Evolutionary conservation across 1,140 invertebrate genomes (phyloP), one percentile per base, ranked within the genome.

Genomic region (Plectrocnemia conspersa): DNA sequence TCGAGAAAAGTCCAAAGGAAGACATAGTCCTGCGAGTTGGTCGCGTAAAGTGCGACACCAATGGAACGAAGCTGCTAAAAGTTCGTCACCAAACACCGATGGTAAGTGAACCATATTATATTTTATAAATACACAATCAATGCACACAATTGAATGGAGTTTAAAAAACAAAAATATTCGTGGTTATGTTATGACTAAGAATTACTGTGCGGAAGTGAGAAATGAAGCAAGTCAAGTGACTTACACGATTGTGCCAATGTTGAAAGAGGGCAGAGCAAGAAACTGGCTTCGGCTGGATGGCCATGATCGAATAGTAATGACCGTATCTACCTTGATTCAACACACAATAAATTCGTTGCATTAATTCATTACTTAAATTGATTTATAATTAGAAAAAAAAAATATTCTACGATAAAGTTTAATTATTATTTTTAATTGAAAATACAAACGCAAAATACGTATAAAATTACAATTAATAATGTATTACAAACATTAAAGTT

Each of bases 21-120:
- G 68, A 47, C 74, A 72, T 25, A 73, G 73, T 59, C 72, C 71
- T 0, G 64, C 73, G 10, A 73, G 71, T 62, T 76, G 74, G 74
- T 73, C 73, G 29, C 71, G 73, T 60, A 75, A 76, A 64, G 73
- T 75, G n/a, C 54, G 74, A 19, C 68, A 76, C 52, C 74, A 74
- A 21, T 70, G 72, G 72, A 71, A 71, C 47, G 71, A 73, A 49
- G 66, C 70, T 2, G 71, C 73, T 3, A 70, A 69, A 58, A 66
- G 68, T 46, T 58, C 45, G 11, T 10, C 23, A 41, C 25, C 25
- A 35, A 60, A 40, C 36, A 60, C 66, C 13, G 64, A 68, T 7
- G 52, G 57, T 54, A 22, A 54, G 52, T 54, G 2, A 16, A 23
- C 13, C n/a, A n/a, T n/a, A n/a, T n/a, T n/a, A n/a, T n/a, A n/a